Conservation (phyloP, 1,140 invertebrate species). For the Catajapyx aquilonaris region DNA sequence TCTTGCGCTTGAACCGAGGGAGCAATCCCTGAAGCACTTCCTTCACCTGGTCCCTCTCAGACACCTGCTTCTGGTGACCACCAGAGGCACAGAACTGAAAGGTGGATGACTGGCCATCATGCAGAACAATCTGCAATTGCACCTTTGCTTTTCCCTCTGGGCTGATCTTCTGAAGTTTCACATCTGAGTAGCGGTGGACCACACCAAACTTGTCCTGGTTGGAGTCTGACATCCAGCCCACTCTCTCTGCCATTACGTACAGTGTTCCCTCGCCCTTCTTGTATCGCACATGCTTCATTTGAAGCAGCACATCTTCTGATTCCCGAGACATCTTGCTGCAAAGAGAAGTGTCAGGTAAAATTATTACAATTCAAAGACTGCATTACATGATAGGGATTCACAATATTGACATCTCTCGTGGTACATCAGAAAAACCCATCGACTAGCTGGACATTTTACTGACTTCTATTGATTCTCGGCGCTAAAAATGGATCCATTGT, state of each 20-base stretch:
- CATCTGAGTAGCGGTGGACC: constrained; percentile 78
- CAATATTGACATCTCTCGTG: too few relatives aligned
- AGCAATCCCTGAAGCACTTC: constrained; percentile 74
- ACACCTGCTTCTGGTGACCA: constrained; percentile 57
- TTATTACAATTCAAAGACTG: too few relatives aligned
- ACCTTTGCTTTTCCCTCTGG: constrained; percentile 95
- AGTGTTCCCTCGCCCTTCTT: constrained; percentile 92
- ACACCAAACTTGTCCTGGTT: constrained; percentile 76
- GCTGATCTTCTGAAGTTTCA: constrained; percentile 91
- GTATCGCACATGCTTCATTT: constrained; percentile 75
- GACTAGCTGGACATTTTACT: too few relatives aligned
- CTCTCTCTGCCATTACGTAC: constrained; percentile 83
- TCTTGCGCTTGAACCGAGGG: constrained; percentile 86
- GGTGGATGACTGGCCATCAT: constrained; percentile 81
- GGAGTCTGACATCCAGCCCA: constrained; percentile 81
- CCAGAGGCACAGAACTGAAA: constrained; percentile 92
- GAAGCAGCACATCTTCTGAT: constrained; percentile 80
- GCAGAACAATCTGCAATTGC: constrained; percentile 91
- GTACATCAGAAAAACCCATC: too few relatives aligned
- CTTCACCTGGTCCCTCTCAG: constrained; percentile 84
- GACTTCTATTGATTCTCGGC: too few relatives aligned
- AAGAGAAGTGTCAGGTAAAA: too few relatives aligned
- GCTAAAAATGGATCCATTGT: too few relatives aligned
- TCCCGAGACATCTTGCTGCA: constrained; percentile 52
- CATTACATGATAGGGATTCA: too few relatives aligned